Evolutionary conservation across 2,888 invertebrate species (phyloP).

Genomic region (Diaprepes abbreviatus): DNA sequence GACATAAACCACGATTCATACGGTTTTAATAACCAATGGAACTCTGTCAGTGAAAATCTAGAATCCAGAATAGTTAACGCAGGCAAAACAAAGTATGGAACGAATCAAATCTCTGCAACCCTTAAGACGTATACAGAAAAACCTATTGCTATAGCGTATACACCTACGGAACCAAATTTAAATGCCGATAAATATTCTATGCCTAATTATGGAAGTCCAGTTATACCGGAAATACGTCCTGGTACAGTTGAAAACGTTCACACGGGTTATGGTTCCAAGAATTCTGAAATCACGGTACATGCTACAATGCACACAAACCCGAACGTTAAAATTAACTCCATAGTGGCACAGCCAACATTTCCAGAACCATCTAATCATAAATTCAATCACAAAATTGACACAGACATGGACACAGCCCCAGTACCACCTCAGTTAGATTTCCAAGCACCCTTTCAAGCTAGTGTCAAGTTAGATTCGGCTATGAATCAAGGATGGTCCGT

Average conservation of each 20-base stretch:
- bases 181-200: slow-evolving; percentile 66
- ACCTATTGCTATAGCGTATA: slow-evolving; percentile 77
- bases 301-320: slow-evolving; percentile 67
- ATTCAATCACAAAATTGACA: slow-evolving; percentile 52
- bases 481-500: slow-evolving; percentile 76
- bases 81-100: slow-evolving; percentile 41
- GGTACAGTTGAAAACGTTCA: slow-evolving; percentile 56
- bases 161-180: slow-evolving; percentile 70
- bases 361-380: slow-evolving; percentile 37
- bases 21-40: slow-evolving; percentile 63
- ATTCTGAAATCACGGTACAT: slow-evolving; percentile 58
- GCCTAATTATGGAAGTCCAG: slow-evolving; percentile 68
- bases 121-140: slow-evolving; percentile 69
- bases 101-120: slow-evolving; percentile 64
- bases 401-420: slow-evolving; percentile 48
- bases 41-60: slow-evolving; percentile 63
- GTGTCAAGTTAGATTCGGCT: slow-evolving; percentile 73
- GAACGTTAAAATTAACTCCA: slow-evolving; percentile 41
- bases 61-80: slow-evolving; percentile 68
- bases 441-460: slow-evolving; percentile 79
- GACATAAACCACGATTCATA: slow-evolving; percentile 62
- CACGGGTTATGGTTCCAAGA: slow-evolving; percentile 53
- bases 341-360: slow-evolving; percentile 18
- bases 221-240: slow-evolving; percentile 69
- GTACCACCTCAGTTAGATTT: slow-evolving; percentile 69